Base-by-base conservation (phyloP, 2,888 invertebrate genomes). In the Frankliniella fusca region DNA sequence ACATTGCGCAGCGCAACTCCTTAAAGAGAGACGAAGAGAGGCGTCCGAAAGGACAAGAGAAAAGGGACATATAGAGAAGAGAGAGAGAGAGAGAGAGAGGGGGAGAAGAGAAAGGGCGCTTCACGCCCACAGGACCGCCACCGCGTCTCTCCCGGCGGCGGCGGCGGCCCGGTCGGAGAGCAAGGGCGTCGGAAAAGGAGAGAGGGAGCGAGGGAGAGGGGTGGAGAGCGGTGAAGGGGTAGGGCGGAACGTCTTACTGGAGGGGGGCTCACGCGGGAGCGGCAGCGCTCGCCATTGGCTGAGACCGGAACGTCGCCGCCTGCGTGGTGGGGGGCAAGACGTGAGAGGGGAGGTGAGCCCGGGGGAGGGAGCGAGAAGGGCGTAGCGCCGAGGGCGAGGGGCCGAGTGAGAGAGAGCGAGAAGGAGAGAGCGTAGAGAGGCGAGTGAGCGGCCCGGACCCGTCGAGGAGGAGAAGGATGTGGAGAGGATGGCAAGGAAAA, bases 211-310 rank as follows among this genome's bases (percentile, higher is more conserved):
- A 76, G 70, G 9, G 70, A 76, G 27, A 76, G 70, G 27, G 70
- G 12, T 9, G 12, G 70, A 54, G 54, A 12, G 54, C 54, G 54
- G 54, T 15, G 54, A 54, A 54, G 18, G 54, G 54, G 54, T 20
- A 54, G 27, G 70, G 70, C 27, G 70, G 70, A 76, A 76, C 27
- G 70, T 76, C 70, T 76, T 76, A 76, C 23, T 76, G 70, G 70
- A 27, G 70, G 70, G 70, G 70, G 70, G 27, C 70, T 15, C 18
- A 15, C 54, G 15, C 54, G 38, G 38, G 38, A 38, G 38, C 54
- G 11, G 70, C 70, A 23, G 9, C 70, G 70, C 27, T 2, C 61
- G 27, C 70, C 70, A 76, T 76, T 76, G 70, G 70, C 70, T 76
- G 70, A 76, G 70, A 76, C 27, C 27, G 27, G 70, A 10, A 38